phyloP scores from a whole-genome alignment of 2,888 invertebrate species.

The Latrodectus hesperus region DNA sequence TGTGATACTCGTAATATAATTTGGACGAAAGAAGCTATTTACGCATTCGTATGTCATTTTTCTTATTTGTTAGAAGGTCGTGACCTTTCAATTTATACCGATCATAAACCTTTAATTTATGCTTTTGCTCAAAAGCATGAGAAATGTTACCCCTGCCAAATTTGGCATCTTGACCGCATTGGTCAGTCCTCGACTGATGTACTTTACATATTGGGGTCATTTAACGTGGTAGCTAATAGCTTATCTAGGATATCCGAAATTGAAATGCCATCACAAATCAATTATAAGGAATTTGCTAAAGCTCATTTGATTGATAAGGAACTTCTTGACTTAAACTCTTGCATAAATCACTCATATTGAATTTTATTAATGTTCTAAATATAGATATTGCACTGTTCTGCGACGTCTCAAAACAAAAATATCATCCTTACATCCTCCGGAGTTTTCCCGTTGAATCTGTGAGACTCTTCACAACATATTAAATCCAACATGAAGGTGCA shows the following conservation, averaged over 20 bases:
- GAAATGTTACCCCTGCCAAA: not conserved
- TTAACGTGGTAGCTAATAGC: not conserved
- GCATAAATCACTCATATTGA: not conserved
- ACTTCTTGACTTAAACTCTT: not conserved
- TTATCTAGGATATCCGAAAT: not conserved
- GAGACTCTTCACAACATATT: not conserved
- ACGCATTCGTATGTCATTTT: not conserved
- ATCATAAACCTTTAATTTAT: constrained; percentile 12
- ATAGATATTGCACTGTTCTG: not conserved
- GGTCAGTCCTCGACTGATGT: not conserved
- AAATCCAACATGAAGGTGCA: not conserved
- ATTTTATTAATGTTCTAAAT: not conserved
- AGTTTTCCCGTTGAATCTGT: not conserved
- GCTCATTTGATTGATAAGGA: not conserved
- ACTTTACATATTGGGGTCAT: not conserved
- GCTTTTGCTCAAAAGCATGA: not conserved
- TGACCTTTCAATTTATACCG: not conserved
- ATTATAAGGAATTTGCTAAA: not conserved
- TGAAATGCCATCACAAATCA: not conserved
- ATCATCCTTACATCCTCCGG: not conserved
- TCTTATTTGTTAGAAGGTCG: not conserved
- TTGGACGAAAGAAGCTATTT: not conserved
- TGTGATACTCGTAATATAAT: not conserved
- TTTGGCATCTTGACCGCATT: not conserved
- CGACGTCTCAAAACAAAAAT: not conserved